Percentiles rank a stretch among this genome's conserved stretches.
These are phyloP conservation scores for Coboldia fuscipes DNA, from an alignment of 1,140 invertebrate genomes.

Conservation along the genomic window DNA sequence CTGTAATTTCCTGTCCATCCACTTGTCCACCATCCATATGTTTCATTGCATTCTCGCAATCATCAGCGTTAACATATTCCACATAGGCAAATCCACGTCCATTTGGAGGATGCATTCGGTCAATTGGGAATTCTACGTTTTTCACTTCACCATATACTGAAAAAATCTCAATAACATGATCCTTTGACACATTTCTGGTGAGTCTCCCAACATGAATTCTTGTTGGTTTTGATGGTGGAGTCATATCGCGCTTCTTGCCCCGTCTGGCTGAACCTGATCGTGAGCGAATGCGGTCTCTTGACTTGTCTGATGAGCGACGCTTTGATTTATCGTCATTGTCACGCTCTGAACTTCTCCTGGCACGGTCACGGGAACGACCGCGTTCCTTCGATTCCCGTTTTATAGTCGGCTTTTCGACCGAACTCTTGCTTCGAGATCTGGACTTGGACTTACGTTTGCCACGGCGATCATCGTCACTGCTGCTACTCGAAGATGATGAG, in stretches of 20 bases:
- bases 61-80: slow-evolving; percentile 80
- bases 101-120: slow-evolving; percentile 66
- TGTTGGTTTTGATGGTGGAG: slow-evolving; percentile 63
- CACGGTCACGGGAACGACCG: slow-evolving; percentile 12
- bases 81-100: slow-evolving; percentile 85
- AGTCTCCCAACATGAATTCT: slow-evolving; percentile 85
- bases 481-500: slow-evolving; percentile 28
- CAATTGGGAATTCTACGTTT: slow-evolving; percentile 69
- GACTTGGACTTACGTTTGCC: slow-evolving; percentile 9
- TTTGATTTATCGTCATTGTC: slow-evolving; percentile 27
- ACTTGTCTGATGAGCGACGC: slow-evolving; percentile 5
- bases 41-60: slow-evolving; percentile 96
- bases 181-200: slow-evolving; percentile 79
- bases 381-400: slow-evolving; percentile 13
- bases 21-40: slow-evolving; percentile 95
- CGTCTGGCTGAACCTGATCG: slow-evolving; percentile 28
- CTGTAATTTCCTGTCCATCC: slow-evolving; percentile 86
- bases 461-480: slow-evolving; percentile 30
- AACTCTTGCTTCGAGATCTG: slow-evolving; percentile 2
- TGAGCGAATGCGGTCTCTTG: slow-evolving; percentile 8
- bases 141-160: slow-evolving; percentile 79
- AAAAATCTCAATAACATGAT: slow-evolving; percentile 92
- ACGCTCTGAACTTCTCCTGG: slow-evolving; percentile 24
- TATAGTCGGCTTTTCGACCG: slow-evolving; percentile 3
- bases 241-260: slow-evolving; percentile 45